A percentile compares a stretch with the other conserved stretches of the same genome.
These are phyloP conservation scores for Sminthopsis crassicaudata DNA, from an alignment of 2,113 vertebrate species.

Conservation along the genomic window DNA sequence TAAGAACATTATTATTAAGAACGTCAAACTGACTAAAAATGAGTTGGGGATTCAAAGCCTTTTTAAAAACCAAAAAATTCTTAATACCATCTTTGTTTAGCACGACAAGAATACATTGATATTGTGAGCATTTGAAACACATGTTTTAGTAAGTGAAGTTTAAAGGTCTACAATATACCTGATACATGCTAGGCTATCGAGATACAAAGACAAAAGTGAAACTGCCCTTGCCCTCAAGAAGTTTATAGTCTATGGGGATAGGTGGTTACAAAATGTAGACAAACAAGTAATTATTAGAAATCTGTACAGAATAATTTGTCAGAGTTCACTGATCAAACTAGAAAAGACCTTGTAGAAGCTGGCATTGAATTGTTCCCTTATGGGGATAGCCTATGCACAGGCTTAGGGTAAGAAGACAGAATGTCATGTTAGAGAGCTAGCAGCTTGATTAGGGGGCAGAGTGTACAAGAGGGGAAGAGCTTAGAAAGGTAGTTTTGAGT, in stretches of 20 bases:
- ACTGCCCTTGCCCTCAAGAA: not conserved
- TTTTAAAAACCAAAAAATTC: conserved; percentile 82
- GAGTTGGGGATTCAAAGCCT: conserved; percentile 82
- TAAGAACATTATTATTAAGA: conserved; percentile 79
- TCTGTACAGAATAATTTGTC: not conserved
- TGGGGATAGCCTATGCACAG: not conserved
- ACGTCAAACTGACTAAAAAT: conserved; percentile 79
- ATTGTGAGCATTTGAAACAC: conserved; percentile 97
- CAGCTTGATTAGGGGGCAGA: not conserved
- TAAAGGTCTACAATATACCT: not conserved
- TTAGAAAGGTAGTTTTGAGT: not conserved
- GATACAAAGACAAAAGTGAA: not conserved
- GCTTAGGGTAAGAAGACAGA: not conserved
- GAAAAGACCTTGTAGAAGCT: not conserved
- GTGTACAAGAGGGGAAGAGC: not conserved
- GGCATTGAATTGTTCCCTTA: not conserved
- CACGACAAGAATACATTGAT: conserved; percentile 94
- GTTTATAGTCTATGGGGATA: not conserved
- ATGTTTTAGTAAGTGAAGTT: conserved; percentile 95
- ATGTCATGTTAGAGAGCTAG: not conserved
- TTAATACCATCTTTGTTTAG: conserved; percentile 90
- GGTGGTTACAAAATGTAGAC: not conserved
- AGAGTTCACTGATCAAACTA: not conserved
- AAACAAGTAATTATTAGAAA: not conserved
- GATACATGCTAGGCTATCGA: not conserved